phyloP scores from a whole-genome alignment of 2,888 invertebrate species.

The Leucophenga maculata region DNA sequence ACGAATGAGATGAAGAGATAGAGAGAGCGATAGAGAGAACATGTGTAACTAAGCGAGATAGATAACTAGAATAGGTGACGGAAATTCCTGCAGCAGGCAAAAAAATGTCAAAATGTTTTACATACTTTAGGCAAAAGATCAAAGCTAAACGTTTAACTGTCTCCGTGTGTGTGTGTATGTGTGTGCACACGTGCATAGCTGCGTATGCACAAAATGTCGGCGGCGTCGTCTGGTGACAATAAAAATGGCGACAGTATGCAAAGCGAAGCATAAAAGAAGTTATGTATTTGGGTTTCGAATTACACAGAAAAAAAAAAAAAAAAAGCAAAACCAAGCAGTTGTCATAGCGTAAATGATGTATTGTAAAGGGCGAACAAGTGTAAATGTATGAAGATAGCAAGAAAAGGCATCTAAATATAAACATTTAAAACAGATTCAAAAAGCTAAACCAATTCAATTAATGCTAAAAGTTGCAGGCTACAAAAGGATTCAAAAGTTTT shows the following conservation, averaged over 20 bases:
- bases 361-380: too few species aligned
- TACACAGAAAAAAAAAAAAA: neutral
- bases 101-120: slow-evolving; percentile 49
- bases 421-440: too few species aligned
- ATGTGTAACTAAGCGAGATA: neutral
- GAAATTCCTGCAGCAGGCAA: neutral
- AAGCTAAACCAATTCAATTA: too few species aligned
- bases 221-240: slow-evolving; percentile 6
- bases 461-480: too few species aligned
- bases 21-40: too few species aligned
- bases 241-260: slow-evolving; percentile 12
- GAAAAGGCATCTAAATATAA: too few species aligned
- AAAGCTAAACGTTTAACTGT: slow-evolving; percentile 38
- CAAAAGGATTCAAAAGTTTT: too few species aligned
- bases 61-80: neutral
- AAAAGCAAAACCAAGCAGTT: too few species aligned
- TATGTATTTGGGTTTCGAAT: slow-evolving; percentile 11
- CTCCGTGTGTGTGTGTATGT: neutral
- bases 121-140: slow-evolving; percentile 50
- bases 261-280: slow-evolving; percentile 1
- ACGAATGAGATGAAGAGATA: too few species aligned
- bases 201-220: slow-evolving; percentile 35
- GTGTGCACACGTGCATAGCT: slow-evolving; percentile 29
- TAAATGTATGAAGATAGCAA: too few species aligned
- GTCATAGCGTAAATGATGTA: too few species aligned